Percentiles rank a stretch among this genome's conserved stretches.
Conservation (phyloP, 2,113 vertebrate genomes). For the Bucco capensis region DNA sequence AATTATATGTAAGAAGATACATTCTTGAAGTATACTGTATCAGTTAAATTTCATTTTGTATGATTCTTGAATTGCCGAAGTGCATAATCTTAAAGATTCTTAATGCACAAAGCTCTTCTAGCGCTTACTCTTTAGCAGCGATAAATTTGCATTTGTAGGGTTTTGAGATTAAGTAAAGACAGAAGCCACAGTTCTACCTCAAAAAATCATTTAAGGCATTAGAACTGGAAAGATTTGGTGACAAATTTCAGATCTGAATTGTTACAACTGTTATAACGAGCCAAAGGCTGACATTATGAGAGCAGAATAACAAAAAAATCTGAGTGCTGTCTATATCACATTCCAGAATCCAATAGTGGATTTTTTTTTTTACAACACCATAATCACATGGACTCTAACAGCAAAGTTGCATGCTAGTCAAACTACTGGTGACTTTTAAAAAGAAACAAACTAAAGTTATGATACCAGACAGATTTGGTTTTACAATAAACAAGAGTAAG, state of each 20-base stretch:
- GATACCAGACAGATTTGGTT: neutral
- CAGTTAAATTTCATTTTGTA: neutral
- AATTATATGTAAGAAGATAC: neutral
- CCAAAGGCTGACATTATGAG: neutral
- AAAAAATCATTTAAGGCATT: neutral
- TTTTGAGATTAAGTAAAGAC: neutral
- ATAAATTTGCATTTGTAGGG: neutral
- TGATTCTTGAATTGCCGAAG: neutral
- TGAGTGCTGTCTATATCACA: neutral
- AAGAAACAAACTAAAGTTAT: neutral
- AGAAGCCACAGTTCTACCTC: neutral
- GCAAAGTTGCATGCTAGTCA: neutral
- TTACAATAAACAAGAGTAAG: neutral
- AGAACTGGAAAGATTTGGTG: neutral
- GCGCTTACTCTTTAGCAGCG: neutral
- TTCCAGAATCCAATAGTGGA: neutral
- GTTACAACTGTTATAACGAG: neutral
- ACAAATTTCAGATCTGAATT: neutral
- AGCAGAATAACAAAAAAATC: neutral
- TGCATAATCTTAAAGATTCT: neutral
- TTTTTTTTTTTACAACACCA: neutral
- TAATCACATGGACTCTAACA: neutral
- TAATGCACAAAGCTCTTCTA: neutral
- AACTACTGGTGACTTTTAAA: neutral
- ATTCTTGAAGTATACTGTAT: neutral